These are phyloP conservation scores for Gymnothorax reevesii DNA, from an alignment of 2,797 vertebrate species.

Conservation along the genomic window DNA sequence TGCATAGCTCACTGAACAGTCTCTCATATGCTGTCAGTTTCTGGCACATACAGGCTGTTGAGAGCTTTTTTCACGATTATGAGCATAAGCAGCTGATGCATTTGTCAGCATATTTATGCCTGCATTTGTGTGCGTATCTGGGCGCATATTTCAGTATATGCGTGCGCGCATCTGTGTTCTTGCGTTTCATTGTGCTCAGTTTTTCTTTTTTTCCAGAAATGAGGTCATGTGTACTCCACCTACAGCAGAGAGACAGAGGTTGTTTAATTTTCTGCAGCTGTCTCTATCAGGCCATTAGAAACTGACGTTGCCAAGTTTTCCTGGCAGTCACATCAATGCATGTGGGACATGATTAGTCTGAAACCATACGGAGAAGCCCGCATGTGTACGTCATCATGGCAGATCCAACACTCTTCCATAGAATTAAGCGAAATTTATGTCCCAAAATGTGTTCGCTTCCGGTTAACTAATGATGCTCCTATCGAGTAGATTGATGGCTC, in stretches of 20 bases:
- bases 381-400: not conserved
- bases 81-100: too few relatives aligned
- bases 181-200: not conserved
- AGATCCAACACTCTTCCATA: not conserved
- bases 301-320: conserved; percentile 41
- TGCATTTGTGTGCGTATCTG: not conserved
- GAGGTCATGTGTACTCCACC: conserved; percentile 64
- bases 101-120: too few relatives aligned
- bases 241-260: conserved; percentile 38
- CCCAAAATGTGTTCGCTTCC: not conserved
- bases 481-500: not conserved
- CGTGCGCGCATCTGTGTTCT: not conserved
- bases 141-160: not conserved
- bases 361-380: not conserved
- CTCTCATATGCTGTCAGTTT: too few relatives aligned
- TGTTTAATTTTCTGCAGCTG: conserved; percentile 53
- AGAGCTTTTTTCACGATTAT: too few relatives aligned
- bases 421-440: not conserved
- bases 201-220: conserved; percentile 34
- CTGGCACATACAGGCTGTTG: too few relatives aligned
- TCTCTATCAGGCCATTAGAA: conserved; percentile 40
- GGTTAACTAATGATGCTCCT: not conserved
- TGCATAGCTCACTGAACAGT: too few relatives aligned
- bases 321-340: conserved; percentile 41
- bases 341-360: conserved; percentile 1